Evolutionary conservation across 2,113 vertebrate species (phyloP).

Genomic region (Neolamprologus caudopunctatus): DNA sequence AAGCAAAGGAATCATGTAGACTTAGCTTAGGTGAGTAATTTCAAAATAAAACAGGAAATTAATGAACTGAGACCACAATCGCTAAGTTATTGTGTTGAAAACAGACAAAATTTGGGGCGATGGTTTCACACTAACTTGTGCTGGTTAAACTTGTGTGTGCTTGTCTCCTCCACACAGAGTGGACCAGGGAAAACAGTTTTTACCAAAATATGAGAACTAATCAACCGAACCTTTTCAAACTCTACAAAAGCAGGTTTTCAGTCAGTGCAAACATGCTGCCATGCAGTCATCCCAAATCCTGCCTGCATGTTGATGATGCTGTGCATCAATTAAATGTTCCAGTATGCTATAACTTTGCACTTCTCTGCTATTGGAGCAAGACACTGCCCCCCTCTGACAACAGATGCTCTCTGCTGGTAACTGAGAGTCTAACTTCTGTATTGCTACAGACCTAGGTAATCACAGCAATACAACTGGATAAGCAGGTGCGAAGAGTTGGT

Average conservation of each 20-base stretch:
- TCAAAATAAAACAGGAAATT: neutral
- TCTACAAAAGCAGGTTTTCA: neutral
- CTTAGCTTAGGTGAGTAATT: neutral
- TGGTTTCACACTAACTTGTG: neutral
- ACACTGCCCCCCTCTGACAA: neutral
- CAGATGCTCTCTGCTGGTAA: neutral
- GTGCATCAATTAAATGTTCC: neutral
- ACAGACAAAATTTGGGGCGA: rapidly evolving
- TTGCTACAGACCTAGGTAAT: neutral
- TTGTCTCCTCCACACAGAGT: neutral
- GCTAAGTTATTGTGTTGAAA: neutral
- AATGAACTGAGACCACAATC: neutral
- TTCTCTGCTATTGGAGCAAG: neutral
- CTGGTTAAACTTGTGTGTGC: neutral
- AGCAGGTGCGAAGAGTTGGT: neutral
- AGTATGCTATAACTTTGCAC: neutral
- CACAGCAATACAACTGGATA: neutral
- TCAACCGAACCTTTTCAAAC: neutral
- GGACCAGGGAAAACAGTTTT: neutral
- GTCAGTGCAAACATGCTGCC: neutral
- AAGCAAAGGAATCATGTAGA: neutral
- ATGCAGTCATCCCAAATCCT: neutral
- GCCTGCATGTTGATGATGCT: neutral
- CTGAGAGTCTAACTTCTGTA: neutral
- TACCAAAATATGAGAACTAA: neutral